Conservation (phyloP, 2,113 vertebrate genomes). For the Sciurus niger region DNA sequence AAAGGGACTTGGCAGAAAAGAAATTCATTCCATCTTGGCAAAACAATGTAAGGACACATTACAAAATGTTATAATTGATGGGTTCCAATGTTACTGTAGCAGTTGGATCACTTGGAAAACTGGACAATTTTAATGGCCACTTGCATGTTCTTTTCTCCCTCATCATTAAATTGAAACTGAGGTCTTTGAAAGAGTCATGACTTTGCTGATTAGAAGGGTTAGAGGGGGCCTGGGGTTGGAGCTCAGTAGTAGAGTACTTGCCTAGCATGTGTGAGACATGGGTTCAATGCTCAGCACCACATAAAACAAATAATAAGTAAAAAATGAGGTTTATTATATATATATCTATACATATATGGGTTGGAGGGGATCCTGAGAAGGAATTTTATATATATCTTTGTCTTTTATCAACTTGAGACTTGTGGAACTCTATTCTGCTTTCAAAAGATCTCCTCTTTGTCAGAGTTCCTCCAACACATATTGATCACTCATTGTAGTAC, state of each 20-base stretch:
- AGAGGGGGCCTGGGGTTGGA: neutral
- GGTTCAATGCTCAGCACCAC: too few species aligned
- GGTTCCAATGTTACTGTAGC: constrained; percentile 47
- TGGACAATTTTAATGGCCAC: constrained; percentile 40
- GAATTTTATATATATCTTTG: neutral
- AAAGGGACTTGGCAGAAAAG: constrained; percentile 15
- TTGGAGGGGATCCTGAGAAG: neutral
- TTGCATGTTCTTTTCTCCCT: constrained; percentile 52
- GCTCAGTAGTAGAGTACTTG: too few species aligned
- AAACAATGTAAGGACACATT: constrained; percentile 58
- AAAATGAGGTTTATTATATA: too few species aligned
- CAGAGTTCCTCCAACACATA: neutral
- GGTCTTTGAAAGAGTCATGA: constrained; percentile 8
- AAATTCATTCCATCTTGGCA: constrained; percentile 38
- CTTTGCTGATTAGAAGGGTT: neutral
- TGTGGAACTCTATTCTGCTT: constrained; percentile 8
- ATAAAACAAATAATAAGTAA: too few species aligned
- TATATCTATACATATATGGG: too few species aligned
- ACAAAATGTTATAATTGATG: constrained; percentile 22
- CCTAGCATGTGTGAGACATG: too few species aligned
- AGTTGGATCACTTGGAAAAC: neutral
- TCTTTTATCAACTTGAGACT: constrained; percentile 17
- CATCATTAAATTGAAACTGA: constrained; percentile 32
- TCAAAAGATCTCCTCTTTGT: constrained; percentile 17
- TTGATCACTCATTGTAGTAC: neutral